A percentile compares a stretch with the other conserved stretches of the same genome.
Evolutionary conservation across 2,113 vertebrate species (phyloP).

Genomic region (Laticauda laticaudata): DNA sequence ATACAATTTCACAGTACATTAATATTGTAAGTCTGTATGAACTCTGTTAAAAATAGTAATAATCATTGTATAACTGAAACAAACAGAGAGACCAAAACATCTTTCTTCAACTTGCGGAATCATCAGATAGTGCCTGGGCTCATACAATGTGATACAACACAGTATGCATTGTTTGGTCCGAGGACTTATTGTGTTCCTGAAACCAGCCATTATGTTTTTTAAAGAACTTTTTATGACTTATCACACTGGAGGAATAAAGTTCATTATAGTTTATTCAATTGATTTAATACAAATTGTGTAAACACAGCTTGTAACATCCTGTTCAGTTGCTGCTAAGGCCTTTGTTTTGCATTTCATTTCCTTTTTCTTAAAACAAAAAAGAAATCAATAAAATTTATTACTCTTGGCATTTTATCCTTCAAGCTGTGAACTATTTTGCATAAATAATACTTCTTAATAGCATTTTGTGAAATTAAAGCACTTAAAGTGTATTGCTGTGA

Average conservation of each 20-base stretch:
- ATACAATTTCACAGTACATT: conserved; percentile 41
- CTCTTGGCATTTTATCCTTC: conserved; percentile 57
- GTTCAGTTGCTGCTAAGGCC: conserved; percentile 31
- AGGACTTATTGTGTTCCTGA: background rate
- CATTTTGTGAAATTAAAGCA: conserved; percentile 60
- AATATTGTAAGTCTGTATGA: conserved; percentile 11
- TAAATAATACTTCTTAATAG: conserved; percentile 50
- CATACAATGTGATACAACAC: background rate
- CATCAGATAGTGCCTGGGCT: background rate
- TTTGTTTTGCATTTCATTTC: conserved; percentile 6
- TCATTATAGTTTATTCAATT: background rate
- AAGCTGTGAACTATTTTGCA: conserved; percentile 53
- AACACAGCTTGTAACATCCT: background rate
- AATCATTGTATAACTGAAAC: conserved; percentile 25
- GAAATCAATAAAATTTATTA: conserved; percentile 47
- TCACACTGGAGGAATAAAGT: background rate
- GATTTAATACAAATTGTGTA: conserved; percentile 9
- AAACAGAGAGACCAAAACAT: conserved; percentile 45
- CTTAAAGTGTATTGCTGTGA: conserved; percentile 51
- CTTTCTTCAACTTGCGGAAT: background rate
- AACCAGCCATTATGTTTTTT: background rate
- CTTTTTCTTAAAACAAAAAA: conserved; percentile 28
- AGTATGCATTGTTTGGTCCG: background rate
- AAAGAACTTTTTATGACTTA: background rate
- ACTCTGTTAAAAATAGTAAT: conserved; percentile 46